Conservation (phyloP, 1,140 invertebrate genomes). For the Steinernema khuongi region DNA sequence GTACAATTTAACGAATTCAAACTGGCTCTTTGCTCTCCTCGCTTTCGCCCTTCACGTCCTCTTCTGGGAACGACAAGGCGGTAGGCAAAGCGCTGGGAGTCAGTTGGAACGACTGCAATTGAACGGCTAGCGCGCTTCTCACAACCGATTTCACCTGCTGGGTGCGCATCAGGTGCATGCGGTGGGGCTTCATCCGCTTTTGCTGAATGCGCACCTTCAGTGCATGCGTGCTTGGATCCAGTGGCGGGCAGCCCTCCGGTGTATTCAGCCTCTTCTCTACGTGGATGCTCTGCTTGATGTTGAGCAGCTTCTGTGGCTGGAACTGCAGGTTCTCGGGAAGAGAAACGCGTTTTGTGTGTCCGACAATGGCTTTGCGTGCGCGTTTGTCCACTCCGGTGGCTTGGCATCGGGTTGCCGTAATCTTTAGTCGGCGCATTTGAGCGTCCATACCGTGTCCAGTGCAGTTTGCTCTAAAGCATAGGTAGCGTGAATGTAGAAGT, state of each 20-base stretch:
- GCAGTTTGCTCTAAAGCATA: slow-evolving; percentile 41
- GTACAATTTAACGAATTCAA: no score
- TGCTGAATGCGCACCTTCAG: slow-evolving; percentile 44
- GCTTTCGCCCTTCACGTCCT: background rate
- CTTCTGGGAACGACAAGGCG: background rate
- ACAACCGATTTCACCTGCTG: background rate
- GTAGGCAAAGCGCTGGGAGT: background rate
- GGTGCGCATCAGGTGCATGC: background rate
- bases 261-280: slow-evolving; percentile 44
- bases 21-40: background rate
- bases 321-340: slow-evolving; percentile 49
- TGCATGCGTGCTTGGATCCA: slow-evolving; percentile 44
- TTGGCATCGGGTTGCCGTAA: slow-evolving; percentile 24
- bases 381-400: background rate
- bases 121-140: background rate
- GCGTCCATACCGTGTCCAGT: slow-evolving; percentile 36
- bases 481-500: background rate
- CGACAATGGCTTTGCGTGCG: slow-evolving; percentile 23
- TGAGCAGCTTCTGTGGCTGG: slow-evolving; percentile 49
- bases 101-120: background rate
- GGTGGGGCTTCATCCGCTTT: slow-evolving; percentile 34
- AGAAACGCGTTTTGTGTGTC: slow-evolving; percentile 46
- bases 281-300: slow-evolving; percentile 48
- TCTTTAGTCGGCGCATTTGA: slow-evolving; percentile 37
- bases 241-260: background rate